Evolutionary conservation across 2,113 vertebrate species (phyloP), one percentile per base, ranked within the genome.

Genomic region (Rhagologus leucostigma): DNA sequence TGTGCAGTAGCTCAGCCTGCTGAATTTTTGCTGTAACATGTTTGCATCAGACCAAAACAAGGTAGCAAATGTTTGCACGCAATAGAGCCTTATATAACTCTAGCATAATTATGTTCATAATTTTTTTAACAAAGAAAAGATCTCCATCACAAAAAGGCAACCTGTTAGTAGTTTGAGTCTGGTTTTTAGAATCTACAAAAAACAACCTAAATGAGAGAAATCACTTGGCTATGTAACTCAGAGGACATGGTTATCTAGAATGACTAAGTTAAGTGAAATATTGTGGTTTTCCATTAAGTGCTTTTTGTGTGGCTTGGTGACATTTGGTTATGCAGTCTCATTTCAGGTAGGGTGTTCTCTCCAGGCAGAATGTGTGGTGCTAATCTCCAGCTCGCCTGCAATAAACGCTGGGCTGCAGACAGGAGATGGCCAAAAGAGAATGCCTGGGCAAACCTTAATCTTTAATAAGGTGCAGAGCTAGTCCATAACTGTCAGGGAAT

Each of bases 401-500:
- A 98, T 98, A 97, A 98, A 97, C 84, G 95, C 94, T 57, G 65
- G 93, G 56, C 94, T 94, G 90, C 60, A 95, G 94, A 86, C 88
- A 96, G 95, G 94, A 97, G 96, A 97, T 97, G 97, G 92, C 89
- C 85, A 69, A 89, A 96, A 94, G 91, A 97, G 94, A 97, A 95
- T 96, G 96, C 75, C 96, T 67, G 42, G 95, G 97, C 96, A 98
- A 97, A 77, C 94, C 97, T 97, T 97, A 96, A 98, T 98, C 98
- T 98, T 98, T 98, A 98, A 98, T 98, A 98, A 98, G 98, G 98
- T 98, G 89, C 94, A 95, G 92, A 94, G 93, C 94, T 95, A 97
- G 97, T 98, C 98, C 97, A 96, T 98, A 98, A 98, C 97, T 98
- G 97, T 98, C 98, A 98, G 82, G 78, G 90, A 79, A 94, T 98